Percentiles rank a stretch among this genome's conserved stretches.
Conservation (phyloP, 2,113 vertebrate genomes). For the Thunnus thynnus region DNA sequence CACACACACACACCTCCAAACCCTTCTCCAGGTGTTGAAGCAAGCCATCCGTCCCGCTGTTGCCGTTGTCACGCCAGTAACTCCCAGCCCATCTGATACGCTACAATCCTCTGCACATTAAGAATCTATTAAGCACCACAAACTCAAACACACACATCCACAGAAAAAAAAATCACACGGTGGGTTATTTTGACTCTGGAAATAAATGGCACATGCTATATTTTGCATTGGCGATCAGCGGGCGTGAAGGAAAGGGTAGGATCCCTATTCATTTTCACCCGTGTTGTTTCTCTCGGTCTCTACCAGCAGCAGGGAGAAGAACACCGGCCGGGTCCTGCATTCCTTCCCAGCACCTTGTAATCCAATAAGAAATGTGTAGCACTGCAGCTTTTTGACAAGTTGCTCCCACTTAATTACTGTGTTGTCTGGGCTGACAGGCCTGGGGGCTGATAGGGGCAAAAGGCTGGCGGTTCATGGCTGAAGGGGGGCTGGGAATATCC, state of each 20-base stretch:
- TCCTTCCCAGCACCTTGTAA: constrained; percentile 83
- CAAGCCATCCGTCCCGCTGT: constrained; percentile 75
- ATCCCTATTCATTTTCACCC: constrained; percentile 74
- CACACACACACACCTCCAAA: constrained; percentile 6
- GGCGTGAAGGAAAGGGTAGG: constrained; percentile 78
- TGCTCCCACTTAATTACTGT: constrained; percentile 84
- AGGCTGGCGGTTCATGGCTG: constrained; percentile 41
- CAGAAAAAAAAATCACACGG: constrained; percentile 25
- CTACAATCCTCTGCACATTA: constrained; percentile 78
- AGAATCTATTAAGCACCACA: constrained; percentile 74
- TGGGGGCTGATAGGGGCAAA: constrained; percentile 56
- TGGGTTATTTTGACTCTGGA: constrained; percentile 81
- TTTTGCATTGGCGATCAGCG: constrained; percentile 78
- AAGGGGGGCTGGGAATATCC: constrained; percentile 41
- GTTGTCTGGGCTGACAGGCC: constrained; percentile 77
- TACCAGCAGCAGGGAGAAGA: constrained; percentile 71
- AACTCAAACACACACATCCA: constrained; percentile 33
- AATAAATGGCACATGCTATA: constrained; percentile 81
- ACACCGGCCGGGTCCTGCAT: constrained; percentile 58
- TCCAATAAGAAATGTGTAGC: constrained; percentile 88
- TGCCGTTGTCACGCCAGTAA: constrained; percentile 73
- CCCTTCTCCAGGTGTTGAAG: constrained; percentile 79
- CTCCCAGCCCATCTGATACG: constrained; percentile 66
- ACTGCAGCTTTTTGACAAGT: constrained; percentile 76
- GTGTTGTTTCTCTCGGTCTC: constrained; percentile 45